A percentile compares a stretch with the other conserved stretches of the same genome.
Conservation (phyloP, 2,797 vertebrate species). For the Tachyglossus aculeatus region DNA sequence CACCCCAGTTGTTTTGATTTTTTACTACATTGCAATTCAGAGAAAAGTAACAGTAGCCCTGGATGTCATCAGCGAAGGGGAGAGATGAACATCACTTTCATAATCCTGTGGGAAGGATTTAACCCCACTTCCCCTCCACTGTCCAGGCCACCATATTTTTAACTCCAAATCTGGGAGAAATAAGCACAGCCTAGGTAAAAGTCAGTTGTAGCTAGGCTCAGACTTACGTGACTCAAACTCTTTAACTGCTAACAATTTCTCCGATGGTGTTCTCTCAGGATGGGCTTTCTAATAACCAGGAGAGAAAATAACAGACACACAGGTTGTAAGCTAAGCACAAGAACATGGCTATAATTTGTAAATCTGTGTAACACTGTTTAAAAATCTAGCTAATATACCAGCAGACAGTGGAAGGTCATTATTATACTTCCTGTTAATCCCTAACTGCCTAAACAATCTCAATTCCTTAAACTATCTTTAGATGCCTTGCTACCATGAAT, state of each 20-base stretch:
- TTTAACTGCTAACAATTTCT: slow-evolving; percentile 72
- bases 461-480: too few species aligned
- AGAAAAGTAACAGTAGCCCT: slow-evolving; percentile 43
- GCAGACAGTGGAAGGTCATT: too few species aligned
- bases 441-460: too few species aligned
- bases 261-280: slow-evolving; percentile 75
- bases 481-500: too few species aligned
- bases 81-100: slow-evolving; percentile 20
- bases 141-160: neutral
- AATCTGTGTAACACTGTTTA: too few species aligned
- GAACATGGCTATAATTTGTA: neutral
- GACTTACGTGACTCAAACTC: slow-evolving; percentile 84
- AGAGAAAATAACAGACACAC: neutral
- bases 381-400: too few species aligned
- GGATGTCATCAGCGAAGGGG: slow-evolving; percentile 24
- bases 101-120: slow-evolving; percentile 24
- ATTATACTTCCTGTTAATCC: too few species aligned
- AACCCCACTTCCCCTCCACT: slow-evolving; percentile 11
- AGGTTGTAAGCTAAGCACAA: neutral
- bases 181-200: too few species aligned
- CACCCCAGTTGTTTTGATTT: slow-evolving; percentile 64
- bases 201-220: too few species aligned
- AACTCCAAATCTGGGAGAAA: too few species aligned
- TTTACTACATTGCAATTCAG: slow-evolving; percentile 53
- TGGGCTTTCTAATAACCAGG: slow-evolving; percentile 70